Evolutionary conservation across 64 coral and sea anemone genomes (phyloP).

Genomic region (Hydrozoanthus tunicans): DNA sequence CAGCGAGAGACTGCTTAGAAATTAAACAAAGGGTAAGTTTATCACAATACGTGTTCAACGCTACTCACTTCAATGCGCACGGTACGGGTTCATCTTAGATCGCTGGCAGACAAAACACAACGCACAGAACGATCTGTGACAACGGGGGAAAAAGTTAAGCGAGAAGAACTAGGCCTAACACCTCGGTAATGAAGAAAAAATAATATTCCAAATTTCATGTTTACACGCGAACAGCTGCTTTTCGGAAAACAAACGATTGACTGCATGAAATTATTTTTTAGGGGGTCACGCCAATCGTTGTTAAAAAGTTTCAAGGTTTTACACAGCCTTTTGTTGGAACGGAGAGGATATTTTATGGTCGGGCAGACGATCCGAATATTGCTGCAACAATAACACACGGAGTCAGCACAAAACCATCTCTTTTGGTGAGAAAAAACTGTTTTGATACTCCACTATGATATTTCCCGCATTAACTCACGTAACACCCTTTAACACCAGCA

Average conservation of each 20-base stretch:
- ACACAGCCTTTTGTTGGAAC: slow-evolving; percentile 75
- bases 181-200: background rate
- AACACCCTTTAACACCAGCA: too few relatives aligned
- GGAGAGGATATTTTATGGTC: slow-evolving; percentile 91
- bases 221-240: background rate
- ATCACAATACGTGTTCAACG: background rate
- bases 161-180: background rate
- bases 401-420: slow-evolving; percentile 89
- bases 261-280: slow-evolving; percentile 17
- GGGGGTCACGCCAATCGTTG: slow-evolving; percentile 54
- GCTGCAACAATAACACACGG: slow-evolving; percentile 81
- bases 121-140: background rate
- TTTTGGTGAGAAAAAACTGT: slow-evolving; percentile 66
- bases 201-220: background rate
- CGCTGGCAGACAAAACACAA: background rate
- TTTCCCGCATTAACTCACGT: too few relatives aligned
- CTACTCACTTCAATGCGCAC: too few relatives aligned
- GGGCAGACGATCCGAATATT: slow-evolving; percentile 88
- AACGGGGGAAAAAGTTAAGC: background rate
- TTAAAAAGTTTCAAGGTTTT: slow-evolving; percentile 81
- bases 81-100: too few relatives aligned
- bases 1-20: slow-evolving; percentile 72
- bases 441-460: too few relatives aligned
- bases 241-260: background rate
- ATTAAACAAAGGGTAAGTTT: slow-evolving; percentile 74